Evolutionary conservation across 2,113 vertebrate species (phyloP).

Genomic region (Nannobrachium achirus): DNA sequence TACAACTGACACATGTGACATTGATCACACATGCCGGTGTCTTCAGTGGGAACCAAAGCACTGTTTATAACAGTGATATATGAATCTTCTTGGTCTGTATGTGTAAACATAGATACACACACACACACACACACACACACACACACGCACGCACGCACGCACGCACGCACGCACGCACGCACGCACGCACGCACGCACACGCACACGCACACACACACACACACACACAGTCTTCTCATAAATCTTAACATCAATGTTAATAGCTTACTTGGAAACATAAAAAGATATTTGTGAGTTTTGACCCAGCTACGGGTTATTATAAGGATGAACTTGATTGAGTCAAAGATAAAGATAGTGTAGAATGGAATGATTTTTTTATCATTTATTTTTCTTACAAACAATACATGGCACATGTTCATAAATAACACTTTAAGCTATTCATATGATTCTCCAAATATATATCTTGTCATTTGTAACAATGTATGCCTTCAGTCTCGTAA

Average conservation of each 20-base stretch:
- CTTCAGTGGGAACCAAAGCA: not conserved
- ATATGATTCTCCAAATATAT: slow-evolving; percentile 49
- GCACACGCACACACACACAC: too few relatives aligned
- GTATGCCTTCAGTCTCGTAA: slow-evolving; percentile 40
- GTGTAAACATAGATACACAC: not conserved
- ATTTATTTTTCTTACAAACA: slow-evolving; percentile 67
- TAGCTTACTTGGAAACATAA: slow-evolving; percentile 24
- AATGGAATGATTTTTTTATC: not conserved
- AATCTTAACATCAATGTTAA: slow-evolving; percentile 5
- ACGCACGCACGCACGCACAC: too few relatives aligned
- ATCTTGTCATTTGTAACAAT: slow-evolving; percentile 47
- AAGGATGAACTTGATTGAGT: not conserved
- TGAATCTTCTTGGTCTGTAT: not conserved
- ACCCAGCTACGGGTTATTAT: slow-evolving; percentile 15
- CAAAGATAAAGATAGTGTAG: not conserved
- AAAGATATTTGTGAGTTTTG: not conserved
- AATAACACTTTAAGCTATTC: slow-evolving; percentile 53
- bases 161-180: too few relatives aligned
- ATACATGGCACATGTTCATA: slow-evolving; percentile 63
- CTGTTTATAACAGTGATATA: too few relatives aligned
- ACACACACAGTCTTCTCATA: slow-evolving; percentile 5
- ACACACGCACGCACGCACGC: too few relatives aligned
- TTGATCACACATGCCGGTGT: not conserved
- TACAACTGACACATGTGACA: slow-evolving; percentile 5
- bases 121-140: too few relatives aligned